phyloP scores from a whole-genome alignment of 1,140 invertebrate genomes.

The Armadillidium nasatum region DNA sequence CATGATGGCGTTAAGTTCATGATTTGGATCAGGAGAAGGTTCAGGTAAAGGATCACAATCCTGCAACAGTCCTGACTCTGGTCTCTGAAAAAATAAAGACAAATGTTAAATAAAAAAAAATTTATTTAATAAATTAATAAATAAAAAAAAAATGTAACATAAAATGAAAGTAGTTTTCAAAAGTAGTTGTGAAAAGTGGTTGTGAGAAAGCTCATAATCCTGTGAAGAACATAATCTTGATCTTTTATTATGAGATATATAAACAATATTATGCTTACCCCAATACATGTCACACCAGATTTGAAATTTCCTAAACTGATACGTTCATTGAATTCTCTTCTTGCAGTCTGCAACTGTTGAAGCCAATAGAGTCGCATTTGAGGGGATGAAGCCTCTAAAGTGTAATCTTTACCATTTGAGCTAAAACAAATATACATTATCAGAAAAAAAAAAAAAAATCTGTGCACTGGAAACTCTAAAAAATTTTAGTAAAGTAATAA shows the following conservation, averaged over 20 bases:
- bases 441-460: too few relatives aligned
- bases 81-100: not conserved
- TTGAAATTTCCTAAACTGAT: not conserved
- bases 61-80: not conserved
- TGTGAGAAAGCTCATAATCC: too few relatives aligned
- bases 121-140: too few relatives aligned
- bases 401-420: not conserved
- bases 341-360: not conserved
- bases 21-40: not conserved
- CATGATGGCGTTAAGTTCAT: not conserved
- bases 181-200: too few relatives aligned
- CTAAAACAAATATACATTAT: not conserved
- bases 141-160: too few relatives aligned
- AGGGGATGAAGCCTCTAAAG: not conserved
- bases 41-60: not conserved
- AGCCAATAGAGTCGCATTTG: slow-evolving; percentile 6
- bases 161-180: too few relatives aligned
- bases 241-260: too few relatives aligned
- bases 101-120: too few relatives aligned
- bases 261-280: not conserved
- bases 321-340: slow-evolving; percentile 3
- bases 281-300: not conserved
- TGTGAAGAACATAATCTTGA: too few relatives aligned
- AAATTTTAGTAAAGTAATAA: too few relatives aligned
- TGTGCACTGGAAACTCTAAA: too few relatives aligned